These are phyloP conservation scores for Centropyge bicolor DNA, from an alignment of 2,797 vertebrate species.

Conservation along the genomic window DNA sequence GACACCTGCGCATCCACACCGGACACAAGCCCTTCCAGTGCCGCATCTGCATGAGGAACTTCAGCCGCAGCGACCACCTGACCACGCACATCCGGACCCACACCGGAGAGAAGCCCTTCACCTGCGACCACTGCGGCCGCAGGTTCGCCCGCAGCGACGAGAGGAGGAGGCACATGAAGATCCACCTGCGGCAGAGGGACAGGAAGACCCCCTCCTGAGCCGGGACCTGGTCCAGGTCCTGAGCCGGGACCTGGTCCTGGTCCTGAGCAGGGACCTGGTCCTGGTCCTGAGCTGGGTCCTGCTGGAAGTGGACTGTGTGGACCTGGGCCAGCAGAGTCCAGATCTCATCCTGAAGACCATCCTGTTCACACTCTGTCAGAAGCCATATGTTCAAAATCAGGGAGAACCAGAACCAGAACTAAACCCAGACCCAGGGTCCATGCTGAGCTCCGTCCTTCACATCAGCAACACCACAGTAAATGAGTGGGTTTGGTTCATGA, in stretches of 20 bases:
- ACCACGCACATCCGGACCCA: conserved; percentile 94
- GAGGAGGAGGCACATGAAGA: conserved; percentile 91
- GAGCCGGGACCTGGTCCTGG: no score
- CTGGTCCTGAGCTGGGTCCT: neutral
- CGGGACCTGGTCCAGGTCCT: conserved; percentile 32
- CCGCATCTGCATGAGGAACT: conserved; percentile 93
- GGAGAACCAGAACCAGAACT: conserved; percentile 14
- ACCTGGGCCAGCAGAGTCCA: neutral
- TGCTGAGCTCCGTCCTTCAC: neutral
- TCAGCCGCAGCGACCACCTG: conserved; percentile 94
- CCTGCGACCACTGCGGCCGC: conserved; percentile 91
- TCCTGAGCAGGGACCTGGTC: conserved; percentile 43
- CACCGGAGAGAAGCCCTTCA: conserved; percentile 93
- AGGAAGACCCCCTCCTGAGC: conserved; percentile 67
- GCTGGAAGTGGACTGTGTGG: conserved; percentile 20
- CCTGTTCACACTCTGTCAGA: neutral
- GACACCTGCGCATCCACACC: conserved; percentile 94
- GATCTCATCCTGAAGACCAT: neutral
- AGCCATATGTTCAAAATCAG: conserved; percentile 22
- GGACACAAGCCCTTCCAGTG: conserved; percentile 95
- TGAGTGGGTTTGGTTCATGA: no score
- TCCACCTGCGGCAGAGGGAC: conserved; percentile 91
- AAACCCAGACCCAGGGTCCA: no score
- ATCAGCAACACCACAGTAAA: no score
- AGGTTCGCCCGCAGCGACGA: conserved; percentile 93